Evolutionary conservation across 2,797 vertebrate genomes (phyloP), one percentile per base, ranked within the genome.

Genomic region (Chaetophractus vellerosus): DNA sequence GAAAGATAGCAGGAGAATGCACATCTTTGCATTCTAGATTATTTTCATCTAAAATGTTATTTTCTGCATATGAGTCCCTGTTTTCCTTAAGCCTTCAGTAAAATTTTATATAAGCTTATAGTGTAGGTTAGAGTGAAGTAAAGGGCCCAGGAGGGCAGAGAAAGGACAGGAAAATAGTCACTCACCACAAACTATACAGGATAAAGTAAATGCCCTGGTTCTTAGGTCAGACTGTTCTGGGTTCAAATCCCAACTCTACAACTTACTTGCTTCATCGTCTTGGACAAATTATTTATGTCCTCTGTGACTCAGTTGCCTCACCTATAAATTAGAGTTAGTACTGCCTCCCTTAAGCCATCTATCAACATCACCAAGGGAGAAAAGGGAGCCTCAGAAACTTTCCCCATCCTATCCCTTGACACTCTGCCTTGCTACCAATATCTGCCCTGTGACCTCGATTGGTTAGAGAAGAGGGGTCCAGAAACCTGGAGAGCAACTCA

Each of bases 31-130:
- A 75, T 83, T 28, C 61, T 50, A 64, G 14, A 15, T 63, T 95
- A 82, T 36, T 72, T 92, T 83, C 36, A 41, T 57, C 38, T 71
- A 52, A 95, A 21, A 23, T 61, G n/a, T 76, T 52, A 36, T 55
- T 86, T 78, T 68, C 69, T 82, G 33, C 33, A 48, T 38, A 0
- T 52, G 36, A 87, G 24, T 61, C 14, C 52, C 86, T 45, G 0
- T 75, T 75, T 68, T 81, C n/a, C 9, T 82, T 86, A 78, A 24
- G 5, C 36, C 31, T 93, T 82, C 71, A 28, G 24, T 31, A 74
- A 86, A 78, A n/a, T 82, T 83, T 88, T 61, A 68, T 63, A 75
- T 83, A 94, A 79, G 14, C 24, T 59, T 78, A 38, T 3, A 74
- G 63, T 5, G 52, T 69, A 57, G 6, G 52, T 68, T 8, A 78